Evolutionary conservation across 2,113 vertebrate genomes (phyloP), one percentile per base, ranked within the genome.

Genomic region (Ceratotherium simum): DNA sequence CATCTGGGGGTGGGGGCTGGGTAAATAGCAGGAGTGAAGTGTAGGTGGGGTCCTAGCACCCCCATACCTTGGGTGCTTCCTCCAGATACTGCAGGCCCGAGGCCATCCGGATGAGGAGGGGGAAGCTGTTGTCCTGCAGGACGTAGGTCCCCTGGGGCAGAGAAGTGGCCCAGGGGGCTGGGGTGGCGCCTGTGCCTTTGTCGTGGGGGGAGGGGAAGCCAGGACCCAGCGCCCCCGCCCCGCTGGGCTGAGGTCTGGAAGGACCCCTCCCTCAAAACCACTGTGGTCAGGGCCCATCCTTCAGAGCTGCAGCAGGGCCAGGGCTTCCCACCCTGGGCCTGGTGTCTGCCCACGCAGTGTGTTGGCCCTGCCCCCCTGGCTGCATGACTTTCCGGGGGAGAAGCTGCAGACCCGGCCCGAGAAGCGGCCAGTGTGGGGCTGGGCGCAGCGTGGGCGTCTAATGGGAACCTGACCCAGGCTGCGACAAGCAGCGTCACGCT

Each of bases 61-160:
- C 48, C 48, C 4, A 0, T 96, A 99, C 99, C 98, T 99, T 99
- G 56, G 99, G 99, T 3, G 99, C 99, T 39, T 99, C 99, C 92
- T 99, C 99, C 92, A 99, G 91, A 75, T 99, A 99, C 97, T 99
- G 99, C 87, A 98, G 99, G 65, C 99, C 99, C 9, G 79, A 98
- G 60, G 99, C 99, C 16, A 99, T 98, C 92, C 98, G 99, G 56
- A 98, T 97, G 12, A 99, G 96, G 62, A 99, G 97, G 46, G 98
- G 70, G 98, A 99, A 99, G 89, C 97, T 99, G 98, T 99, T 99
- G 98, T 99, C 99, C 75, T 99, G 99, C 2, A 99, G 97, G 70
- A 99, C 98, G 13, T 99, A 99, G 8, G 99, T 99, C 11, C 99
- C 99, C 99, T 99, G 95, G 25, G 64, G 29, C n/a, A 86, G 17